Conservation (phyloP, 2,888 invertebrate species). For the Lapara coniferarum region DNA sequence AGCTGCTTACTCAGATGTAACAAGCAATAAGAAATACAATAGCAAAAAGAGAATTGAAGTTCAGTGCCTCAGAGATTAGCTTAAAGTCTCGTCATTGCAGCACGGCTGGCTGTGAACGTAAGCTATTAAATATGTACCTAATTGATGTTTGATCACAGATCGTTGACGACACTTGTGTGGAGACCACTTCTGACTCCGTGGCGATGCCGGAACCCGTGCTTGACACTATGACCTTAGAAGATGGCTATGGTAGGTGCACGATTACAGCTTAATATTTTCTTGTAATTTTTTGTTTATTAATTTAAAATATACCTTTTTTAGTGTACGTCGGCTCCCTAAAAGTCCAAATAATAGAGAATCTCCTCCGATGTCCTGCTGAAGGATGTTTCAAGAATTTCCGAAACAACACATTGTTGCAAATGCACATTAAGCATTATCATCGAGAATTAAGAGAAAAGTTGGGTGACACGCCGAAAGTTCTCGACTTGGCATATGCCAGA, state of each 20-base stretch:
- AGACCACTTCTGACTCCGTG: slow-evolving; percentile 6
- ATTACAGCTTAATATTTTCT: background rate
- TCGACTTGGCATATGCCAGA: slow-evolving; percentile 92
- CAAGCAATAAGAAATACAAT: no score
- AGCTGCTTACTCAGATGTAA: no score
- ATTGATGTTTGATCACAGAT: background rate
- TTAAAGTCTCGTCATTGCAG: no score
- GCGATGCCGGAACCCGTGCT: slow-evolving; percentile 32
- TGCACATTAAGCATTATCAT: slow-evolving; percentile 98
- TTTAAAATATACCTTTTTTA: slow-evolving; percentile 47
- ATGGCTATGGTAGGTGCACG: slow-evolving; percentile 65
- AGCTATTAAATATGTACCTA: background rate
- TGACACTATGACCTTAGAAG: slow-evolving; percentile 59
- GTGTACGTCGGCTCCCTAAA: slow-evolving; percentile 84
- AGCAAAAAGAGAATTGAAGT: no score
- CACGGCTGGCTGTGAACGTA: no score
- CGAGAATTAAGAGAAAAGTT: slow-evolving; percentile 88
- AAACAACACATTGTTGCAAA: slow-evolving; percentile 94
- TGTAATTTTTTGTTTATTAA: background rate
- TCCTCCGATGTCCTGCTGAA: slow-evolving; percentile 89
- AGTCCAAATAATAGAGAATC: slow-evolving; percentile 87
- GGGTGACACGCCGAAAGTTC: slow-evolving; percentile 92
- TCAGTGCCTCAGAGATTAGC: no score
- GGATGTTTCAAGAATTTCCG: slow-evolving; percentile 95
- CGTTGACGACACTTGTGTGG: background rate